Evolutionary conservation across 2,888 invertebrate species (phyloP).

Genomic region (Cyrtodaria siliqua): DNA sequence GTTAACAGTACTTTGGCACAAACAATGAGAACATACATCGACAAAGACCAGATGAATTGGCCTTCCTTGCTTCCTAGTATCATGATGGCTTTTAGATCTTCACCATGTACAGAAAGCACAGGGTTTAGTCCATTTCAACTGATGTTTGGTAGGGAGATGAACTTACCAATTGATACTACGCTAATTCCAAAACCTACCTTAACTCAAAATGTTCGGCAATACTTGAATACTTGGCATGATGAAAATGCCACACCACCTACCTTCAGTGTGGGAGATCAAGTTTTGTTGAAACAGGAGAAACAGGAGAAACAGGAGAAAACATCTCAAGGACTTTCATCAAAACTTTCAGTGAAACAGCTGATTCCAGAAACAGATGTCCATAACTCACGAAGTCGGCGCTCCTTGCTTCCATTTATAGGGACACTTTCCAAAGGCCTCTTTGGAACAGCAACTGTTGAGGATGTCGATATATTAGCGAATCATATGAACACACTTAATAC

Average conservation of each 20-base stretch:
- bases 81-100: conserved; percentile 63
- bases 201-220: conserved; percentile 5
- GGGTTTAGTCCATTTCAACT: conserved; percentile 49
- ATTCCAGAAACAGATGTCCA: conserved; percentile 27
- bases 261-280: background rate
- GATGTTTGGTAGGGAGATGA: conserved; percentile 47
- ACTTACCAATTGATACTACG: conserved; percentile 26
- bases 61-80: conserved; percentile 26
- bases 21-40: conserved; percentile 37
- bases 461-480: conserved; percentile 15
- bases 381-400: conserved; percentile 22
- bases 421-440: conserved; percentile 27
- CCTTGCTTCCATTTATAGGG: conserved; percentile 38
- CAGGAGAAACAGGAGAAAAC: background rate
- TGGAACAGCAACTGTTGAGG: conserved; percentile 43
- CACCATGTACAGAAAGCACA: conserved; percentile 45
- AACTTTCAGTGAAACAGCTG: conserved; percentile 15
- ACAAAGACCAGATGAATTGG: conserved; percentile 44
- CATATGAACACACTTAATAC: conserved; percentile 19
- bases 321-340: background rate
- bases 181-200: conserved; percentile 28
- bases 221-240: conserved; percentile 5
- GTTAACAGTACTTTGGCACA: conserved; percentile 41
- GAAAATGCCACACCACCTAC: background rate
- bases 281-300: background rate